Evolutionary conservation across 2,113 vertebrate species (phyloP).

Genomic region (Corythornis cristatus): DNA sequence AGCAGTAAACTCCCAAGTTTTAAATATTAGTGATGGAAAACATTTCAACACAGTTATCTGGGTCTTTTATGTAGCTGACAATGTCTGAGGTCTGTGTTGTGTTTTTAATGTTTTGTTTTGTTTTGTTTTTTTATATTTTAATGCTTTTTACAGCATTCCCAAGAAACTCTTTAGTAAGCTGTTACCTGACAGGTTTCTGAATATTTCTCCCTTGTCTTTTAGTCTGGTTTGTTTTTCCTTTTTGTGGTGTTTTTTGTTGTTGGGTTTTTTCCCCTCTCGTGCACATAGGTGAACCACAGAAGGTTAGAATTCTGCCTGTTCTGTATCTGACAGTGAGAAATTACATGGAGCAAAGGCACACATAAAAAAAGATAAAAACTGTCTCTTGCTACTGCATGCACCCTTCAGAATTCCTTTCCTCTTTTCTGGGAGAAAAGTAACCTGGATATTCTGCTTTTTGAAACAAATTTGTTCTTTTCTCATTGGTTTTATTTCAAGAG

Average conservation of each 20-base stretch:
- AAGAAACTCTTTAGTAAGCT: background rate
- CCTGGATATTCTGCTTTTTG: background rate
- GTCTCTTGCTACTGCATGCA: background rate
- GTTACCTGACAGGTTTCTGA: background rate
- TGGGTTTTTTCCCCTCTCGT: background rate
- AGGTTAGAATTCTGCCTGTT: background rate
- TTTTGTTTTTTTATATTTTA: background rate
- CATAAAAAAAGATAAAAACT: background rate
- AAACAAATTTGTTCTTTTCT: background rate
- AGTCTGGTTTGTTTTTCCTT: background rate
- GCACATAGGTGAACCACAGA: background rate
- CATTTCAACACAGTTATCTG: background rate
- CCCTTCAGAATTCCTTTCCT: background rate
- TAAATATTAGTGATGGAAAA: background rate
- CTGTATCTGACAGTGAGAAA: background rate
- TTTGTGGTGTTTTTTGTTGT: no score
- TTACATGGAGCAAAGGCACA: background rate
- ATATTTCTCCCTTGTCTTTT: background rate
- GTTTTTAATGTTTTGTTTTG: background rate
- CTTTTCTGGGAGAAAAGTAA: background rate
- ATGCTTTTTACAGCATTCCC: background rate
- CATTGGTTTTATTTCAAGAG: background rate
- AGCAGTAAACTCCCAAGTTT: background rate
- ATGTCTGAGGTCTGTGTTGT: background rate
- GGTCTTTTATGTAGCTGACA: background rate